Base-by-base conservation (phyloP, 2,888 invertebrate genomes). In the Temnothorax ravouxi region DNA sequence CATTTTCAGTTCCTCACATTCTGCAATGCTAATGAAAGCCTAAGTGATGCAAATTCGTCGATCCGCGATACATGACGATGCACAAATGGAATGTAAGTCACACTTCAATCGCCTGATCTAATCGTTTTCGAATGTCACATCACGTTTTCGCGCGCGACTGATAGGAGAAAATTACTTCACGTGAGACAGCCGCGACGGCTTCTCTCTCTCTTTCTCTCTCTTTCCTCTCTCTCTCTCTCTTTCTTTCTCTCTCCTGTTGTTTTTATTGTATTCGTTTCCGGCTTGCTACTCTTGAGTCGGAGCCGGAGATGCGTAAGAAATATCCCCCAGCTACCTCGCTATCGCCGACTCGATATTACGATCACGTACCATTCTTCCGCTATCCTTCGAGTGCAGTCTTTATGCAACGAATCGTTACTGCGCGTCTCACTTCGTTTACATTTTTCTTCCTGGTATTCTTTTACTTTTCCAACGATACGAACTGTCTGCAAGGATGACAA, bases 321-420 rank as follows among this genome's bases (percentile, higher is more conserved):
- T 41, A 56, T 64, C 13, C 59, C 15, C 75, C 34, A 86, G 75
- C 85, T 86, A 86, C 77, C 47, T 72, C 72, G 56, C 82, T 69
- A 72, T 44, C 29, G 41, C 29, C 54, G 52, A 44, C 81, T 86
- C 84, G 84, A 89, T 82, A 89, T 89, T 89, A 83, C 89, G 88
- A 85, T 89, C 89, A 89, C 89, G 89, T 89, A 64, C 85, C 77
- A 62, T 25, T 61, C 56, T 44, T 71, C 69, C 72, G 47, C 79
- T 83, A 34, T 59, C 64, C 84, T 82, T 67, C 82, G 29, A 47
- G 56, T 71, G 72, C 80, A 59, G 64, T 86, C 83, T 88, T 88
- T 88, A 88, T 87, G 83, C 87, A 83, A 34, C 54, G 83, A 88
- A 84, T 80, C 86, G 86, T 83, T 84, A 79, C 84, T 52, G 50